Evolutionary conservation across 2,888 invertebrate species (phyloP).

Genomic region (Rhyacophila evoluta): DNA sequence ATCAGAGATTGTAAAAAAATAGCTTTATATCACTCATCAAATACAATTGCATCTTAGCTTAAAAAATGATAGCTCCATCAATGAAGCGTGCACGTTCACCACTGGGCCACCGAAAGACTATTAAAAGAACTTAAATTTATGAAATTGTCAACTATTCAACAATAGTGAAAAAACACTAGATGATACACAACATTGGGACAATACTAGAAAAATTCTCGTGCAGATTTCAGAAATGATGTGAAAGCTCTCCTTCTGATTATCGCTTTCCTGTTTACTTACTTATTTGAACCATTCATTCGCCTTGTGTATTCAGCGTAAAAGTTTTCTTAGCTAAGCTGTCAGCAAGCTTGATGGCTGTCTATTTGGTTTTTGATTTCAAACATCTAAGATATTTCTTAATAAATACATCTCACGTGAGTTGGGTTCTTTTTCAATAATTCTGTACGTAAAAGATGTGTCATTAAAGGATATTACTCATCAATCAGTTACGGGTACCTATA

Average conservation of each 20-base stretch:
- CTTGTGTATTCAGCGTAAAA: not conserved
- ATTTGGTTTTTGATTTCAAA: not conserved
- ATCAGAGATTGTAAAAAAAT: too few species aligned
- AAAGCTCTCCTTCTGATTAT: too few species aligned
- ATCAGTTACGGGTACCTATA: not conserved
- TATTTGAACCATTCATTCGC: not conserved
- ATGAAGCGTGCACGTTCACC: too few species aligned
- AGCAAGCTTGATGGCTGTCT: not conserved
- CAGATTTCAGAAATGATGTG: not conserved
- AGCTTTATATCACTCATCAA: too few species aligned
- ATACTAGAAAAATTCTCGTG: not conserved
- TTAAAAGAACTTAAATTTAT: too few species aligned
- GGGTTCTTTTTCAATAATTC: not conserved
- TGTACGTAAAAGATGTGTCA: not conserved
- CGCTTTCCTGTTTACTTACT: not conserved
- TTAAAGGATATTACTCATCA: not conserved
- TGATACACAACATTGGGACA: too few species aligned
- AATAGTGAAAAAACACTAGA: too few species aligned
- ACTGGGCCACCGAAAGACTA: too few species aligned
- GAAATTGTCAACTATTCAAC: too few species aligned
- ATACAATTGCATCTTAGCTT: too few species aligned
- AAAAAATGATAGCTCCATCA: too few species aligned
- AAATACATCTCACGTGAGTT: not conserved
- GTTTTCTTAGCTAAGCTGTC: not conserved
- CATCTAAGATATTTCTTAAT: not conserved